Evolutionary conservation across 2,888 invertebrate species (phyloP).

Genomic region (Corythucha ciliata): DNA sequence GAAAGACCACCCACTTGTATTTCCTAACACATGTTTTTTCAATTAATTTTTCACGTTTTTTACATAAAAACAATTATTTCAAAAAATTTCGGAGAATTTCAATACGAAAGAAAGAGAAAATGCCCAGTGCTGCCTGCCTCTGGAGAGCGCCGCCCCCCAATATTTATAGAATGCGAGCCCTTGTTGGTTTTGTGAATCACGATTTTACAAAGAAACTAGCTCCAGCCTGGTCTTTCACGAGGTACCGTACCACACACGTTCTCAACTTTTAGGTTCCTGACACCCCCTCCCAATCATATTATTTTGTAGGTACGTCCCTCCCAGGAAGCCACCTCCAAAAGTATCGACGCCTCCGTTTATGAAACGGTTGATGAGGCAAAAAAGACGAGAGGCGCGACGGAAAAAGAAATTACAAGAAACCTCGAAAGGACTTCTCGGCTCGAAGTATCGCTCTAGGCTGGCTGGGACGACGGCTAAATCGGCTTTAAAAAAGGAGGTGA

Average conservation of each 20-base stretch:
- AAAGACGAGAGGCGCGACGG: too few species aligned
- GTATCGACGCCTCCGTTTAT: conserved; percentile 13
- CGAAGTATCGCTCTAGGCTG: background rate
- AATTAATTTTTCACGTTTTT: too few species aligned
- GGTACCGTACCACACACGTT: background rate
- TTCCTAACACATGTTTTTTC: too few species aligned
- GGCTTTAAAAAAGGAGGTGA: too few species aligned
- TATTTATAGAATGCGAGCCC: conserved; percentile 3
- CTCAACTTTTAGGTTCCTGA: background rate
- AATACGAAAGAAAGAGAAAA: too few species aligned
- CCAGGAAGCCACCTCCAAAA: background rate
- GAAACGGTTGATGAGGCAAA: background rate
- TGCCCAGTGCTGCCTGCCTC: too few species aligned
- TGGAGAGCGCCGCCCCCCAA: too few species aligned
- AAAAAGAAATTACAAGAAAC: conserved; percentile 1
- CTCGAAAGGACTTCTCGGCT: background rate
- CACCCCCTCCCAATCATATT: too few species aligned
- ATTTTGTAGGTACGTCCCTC: conserved; percentile 8
- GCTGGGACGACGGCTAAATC: background rate
- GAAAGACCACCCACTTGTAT: too few species aligned
- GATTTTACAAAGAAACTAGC: conserved; percentile 19
- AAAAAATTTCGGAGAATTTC: too few species aligned
- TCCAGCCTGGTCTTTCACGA: conserved; percentile 16
- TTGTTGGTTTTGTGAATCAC: conserved; percentile 15
- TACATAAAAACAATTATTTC: too few species aligned